Base-by-base conservation (phyloP, 2,888 invertebrate genomes). In the Kryphioiulus occultus region DNA sequence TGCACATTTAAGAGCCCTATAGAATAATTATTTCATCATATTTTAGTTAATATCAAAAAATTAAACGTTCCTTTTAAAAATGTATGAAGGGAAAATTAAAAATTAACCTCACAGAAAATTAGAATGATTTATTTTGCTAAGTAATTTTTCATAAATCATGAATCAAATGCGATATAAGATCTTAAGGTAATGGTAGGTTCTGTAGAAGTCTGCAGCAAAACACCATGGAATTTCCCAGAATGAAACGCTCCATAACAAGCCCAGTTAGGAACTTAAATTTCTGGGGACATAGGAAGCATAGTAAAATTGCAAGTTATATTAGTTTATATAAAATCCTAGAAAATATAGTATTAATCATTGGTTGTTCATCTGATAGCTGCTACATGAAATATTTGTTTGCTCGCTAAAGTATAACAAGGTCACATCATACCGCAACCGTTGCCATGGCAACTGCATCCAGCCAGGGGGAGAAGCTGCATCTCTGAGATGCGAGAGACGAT, bases 401-500 rank as follows among this genome's bases (percentile, higher is more conserved):
- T 12, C 5, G 22, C 10, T 15, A 30, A 78, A 26, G 19, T 26
- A 12, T 1, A 78, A 78, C 78, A 78, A 78, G 78, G 78, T 30
- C 78, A 78, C 78, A 4, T 78, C 78, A 78, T 30, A 30, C 78
- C 30, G 78, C 78, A 78, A 78, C 78, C 85, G 85, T 85, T 85
- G 35, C 85, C 85, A 85, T 85, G 39, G 85, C 85, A 85, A 85
- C 85, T 85, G 85, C 85, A 85, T 85, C 85, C 85, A 44, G 85
- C 85, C 85, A 22, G 78, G 30, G 78, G 30, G 78, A 78, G 78
- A 78, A 78, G 78, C 78, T 78, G 78, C 78, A 78, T 78, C 78
- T 78, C 30, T 2, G 15, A 78, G 78, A 78, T 78, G 78, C 78
- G 78, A 22, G 30, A 78, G 26, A 22, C 5, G 59, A 78, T 78